A percentile compares a stretch with the other conserved stretches of the same genome.
These are phyloP conservation scores for Conistra vaccinii DNA, from an alignment of 2,888 invertebrate genomes.

Conservation along the genomic window DNA sequence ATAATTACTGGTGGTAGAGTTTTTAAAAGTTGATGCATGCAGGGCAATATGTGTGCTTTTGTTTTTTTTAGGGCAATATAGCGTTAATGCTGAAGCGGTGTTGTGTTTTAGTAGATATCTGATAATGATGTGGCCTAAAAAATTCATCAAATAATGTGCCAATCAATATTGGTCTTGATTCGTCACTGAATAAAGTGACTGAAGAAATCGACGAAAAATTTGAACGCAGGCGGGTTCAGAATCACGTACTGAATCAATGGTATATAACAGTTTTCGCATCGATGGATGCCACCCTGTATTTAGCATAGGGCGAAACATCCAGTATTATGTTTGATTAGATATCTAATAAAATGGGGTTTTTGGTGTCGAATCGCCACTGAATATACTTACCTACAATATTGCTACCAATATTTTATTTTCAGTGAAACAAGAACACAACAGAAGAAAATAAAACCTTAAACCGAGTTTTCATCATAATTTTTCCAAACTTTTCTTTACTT, in stretches of 20 bases:
- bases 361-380: neutral
- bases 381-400: neutral
- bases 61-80: slow-evolving; percentile 15
- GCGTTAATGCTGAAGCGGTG: neutral
- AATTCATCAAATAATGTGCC: neutral
- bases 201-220: too few relatives aligned
- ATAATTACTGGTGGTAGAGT: slow-evolving; percentile 48
- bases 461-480: slow-evolving; percentile 14
- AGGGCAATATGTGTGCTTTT: neutral
- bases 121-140: too few relatives aligned
- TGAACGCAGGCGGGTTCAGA: too few relatives aligned
- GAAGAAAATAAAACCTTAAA: slow-evolving; percentile 1
- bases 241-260: too few relatives aligned
- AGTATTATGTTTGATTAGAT: neutral
- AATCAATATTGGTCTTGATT: neutral
- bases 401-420: neutral
- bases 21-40: slow-evolving; percentile 39
- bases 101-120: neutral
- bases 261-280: too few relatives aligned
- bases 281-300: too few relatives aligned
- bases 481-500: slow-evolving; percentile 11
- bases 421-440: neutral
- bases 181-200: neutral
- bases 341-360: neutral
- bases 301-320: too few relatives aligned